Conservation (phyloP, 2,888 invertebrate genomes). For the Dorcus parallelipipedus region DNA sequence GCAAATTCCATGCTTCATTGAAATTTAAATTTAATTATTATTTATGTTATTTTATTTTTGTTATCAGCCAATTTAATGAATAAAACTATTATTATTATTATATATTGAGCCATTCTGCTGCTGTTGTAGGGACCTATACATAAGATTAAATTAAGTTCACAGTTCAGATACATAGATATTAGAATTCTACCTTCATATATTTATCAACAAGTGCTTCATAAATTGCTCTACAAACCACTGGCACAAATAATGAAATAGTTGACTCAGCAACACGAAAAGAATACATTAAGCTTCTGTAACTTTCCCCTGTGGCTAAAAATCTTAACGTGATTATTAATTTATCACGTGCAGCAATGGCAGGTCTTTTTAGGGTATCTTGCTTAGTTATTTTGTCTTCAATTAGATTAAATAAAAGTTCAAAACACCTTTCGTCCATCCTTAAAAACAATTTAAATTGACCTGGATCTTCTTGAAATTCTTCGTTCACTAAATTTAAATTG, state of each 20-base stretch:
- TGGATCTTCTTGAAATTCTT: constrained; percentile 1
- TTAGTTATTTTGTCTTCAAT: neutral
- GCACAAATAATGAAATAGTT: neutral
- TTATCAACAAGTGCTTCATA: neutral
- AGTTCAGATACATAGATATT: neutral
- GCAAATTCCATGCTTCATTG: constrained; percentile 4
- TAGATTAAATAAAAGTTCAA: too few relatives aligned
- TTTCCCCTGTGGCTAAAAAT: neutral
- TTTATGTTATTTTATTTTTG: too few relatives aligned
- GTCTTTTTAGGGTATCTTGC: neutral
- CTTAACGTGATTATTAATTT: constrained; percentile 4
- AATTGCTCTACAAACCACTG: neutral
- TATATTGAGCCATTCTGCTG: constrained; percentile 7
- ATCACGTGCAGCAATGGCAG: neutral
- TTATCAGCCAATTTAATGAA: too few relatives aligned
- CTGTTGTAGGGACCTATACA: neutral
- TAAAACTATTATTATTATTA: too few relatives aligned
- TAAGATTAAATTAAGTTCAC: neutral
- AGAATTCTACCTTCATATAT: neutral
- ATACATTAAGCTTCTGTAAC: neutral
- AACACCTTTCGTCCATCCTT: neutral
- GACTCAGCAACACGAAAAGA: neutral
- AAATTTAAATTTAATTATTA: too few relatives aligned
- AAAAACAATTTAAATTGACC: neutral
- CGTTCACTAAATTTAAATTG: constrained; percentile 1